Conservation (phyloP, 2,113 vertebrate genomes). For the Cisticola juncidis region DNA sequence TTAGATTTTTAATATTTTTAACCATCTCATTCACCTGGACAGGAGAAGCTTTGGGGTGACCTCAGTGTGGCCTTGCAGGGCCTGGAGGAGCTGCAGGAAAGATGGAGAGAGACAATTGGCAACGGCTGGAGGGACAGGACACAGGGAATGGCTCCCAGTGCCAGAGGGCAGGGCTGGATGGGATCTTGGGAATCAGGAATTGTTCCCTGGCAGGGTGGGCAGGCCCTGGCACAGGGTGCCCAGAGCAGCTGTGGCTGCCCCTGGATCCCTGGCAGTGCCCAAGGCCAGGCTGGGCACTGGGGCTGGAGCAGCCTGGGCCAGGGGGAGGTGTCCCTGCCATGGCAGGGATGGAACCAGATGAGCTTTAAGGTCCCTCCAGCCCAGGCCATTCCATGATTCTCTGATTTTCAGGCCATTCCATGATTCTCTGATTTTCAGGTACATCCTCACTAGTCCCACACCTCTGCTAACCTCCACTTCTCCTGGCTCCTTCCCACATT, state of each 20-base stretch:
- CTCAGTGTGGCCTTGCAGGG: neutral
- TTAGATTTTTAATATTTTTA: neutral
- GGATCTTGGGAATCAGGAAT: neutral
- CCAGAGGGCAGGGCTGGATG: neutral
- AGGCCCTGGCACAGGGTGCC: neutral
- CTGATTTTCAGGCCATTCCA: neutral
- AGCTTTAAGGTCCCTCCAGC: fast-evolving
- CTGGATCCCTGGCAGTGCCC: neutral
- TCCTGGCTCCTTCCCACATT: neutral
- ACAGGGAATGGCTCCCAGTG: neutral
- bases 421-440: neutral
- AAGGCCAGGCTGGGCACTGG: neutral
- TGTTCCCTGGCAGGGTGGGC: neutral
- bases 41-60: neutral
- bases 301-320: neutral
- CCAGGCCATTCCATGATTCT: neutral
- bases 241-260: neutral
- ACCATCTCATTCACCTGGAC: neutral
- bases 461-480: neutral
- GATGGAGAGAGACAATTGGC: neutral
- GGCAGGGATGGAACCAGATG: fast-evolving
- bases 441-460: neutral
- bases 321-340: neutral
- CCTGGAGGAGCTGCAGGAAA: neutral
- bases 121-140: neutral